Percentiles rank a stretch among this genome's conserved stretches.
These are phyloP conservation scores for Microplitis demolitor DNA, from an alignment of 1,140 invertebrate species.

Conservation along the genomic window DNA sequence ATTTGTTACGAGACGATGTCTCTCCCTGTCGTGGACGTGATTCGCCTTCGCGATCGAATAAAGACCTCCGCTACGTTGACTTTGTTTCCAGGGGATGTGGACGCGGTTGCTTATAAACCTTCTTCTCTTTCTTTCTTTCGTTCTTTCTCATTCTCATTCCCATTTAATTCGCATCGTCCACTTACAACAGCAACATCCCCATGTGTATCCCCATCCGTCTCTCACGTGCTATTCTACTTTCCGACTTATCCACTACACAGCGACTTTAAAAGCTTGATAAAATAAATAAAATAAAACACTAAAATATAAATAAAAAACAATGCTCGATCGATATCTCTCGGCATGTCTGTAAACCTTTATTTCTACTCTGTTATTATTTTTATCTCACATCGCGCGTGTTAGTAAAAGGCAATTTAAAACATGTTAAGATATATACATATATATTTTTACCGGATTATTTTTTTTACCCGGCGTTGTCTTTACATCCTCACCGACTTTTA, in stretches of 20 bases:
- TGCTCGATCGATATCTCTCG: slow-evolving; percentile 15
- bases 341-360: slow-evolving; percentile 19
- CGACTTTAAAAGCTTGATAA: not conserved
- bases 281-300: not conserved
- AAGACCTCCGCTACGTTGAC: slow-evolving; percentile 54
- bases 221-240: slow-evolving; percentile 23
- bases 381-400: slow-evolving; percentile 18
- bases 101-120: slow-evolving; percentile 9
- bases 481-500: not conserved
- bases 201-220: slow-evolving; percentile 3
- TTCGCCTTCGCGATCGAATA: slow-evolving; percentile 58
- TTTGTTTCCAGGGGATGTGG: slow-evolving; percentile 42
- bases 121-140: slow-evolving; percentile 11
- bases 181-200: too few relatives aligned
- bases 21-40: slow-evolving; percentile 55
- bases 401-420: slow-evolving; percentile 25
- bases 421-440: slow-evolving; percentile 21
- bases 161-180: too few relatives aligned
- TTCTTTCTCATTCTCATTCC: slow-evolving; percentile 25
- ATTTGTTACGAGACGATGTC: slow-evolving; percentile 59
- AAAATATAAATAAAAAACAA: not conserved
- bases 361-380: slow-evolving; percentile 27
- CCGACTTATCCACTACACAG: not conserved
- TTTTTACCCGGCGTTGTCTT: not conserved
- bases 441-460: not conserved